Base-by-base conservation (phyloP, 2,888 invertebrate species). In the Microctonus hyperodae region DNA sequence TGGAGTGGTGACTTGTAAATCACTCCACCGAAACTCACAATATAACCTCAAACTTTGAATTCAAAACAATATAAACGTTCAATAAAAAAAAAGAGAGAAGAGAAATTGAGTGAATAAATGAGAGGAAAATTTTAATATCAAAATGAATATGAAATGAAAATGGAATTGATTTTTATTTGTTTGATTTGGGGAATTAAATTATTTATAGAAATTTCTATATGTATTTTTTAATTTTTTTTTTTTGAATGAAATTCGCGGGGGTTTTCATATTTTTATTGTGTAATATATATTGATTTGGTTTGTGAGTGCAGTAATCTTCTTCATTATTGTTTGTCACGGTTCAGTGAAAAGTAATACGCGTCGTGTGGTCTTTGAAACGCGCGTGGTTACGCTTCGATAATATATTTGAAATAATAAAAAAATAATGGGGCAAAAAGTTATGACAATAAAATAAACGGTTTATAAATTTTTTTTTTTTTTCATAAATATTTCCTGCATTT, bases 1-100 rank as follows among this genome's bases (percentile, higher is more conserved):
- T 79, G 79, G 80, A 81, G 78, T 81, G 71, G 64, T 57, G 80
- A 82, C 78, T 81, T 81, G 79, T 81, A 82, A 82, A 81, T 82
- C 82, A 81, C 77, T 81, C 80, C 80, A 79, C 74, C 76, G 75
- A 81, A 79, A 80, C 79, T 79, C 79, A 79, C 40, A 48, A 74
- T 79, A 75, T 23, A 53, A 25, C 65, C 69, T 66, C 69, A 65
- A 73, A 61, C 67, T 62, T 62, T 48, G 56, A 51, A 65, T 65
- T 28, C 59, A n/a, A n/a, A n/a, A n/a, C n/a, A n/a, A n/a, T n/a
- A n/a, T n/a, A n/a, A n/a, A n/a, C n/a, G n/a, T n/a, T n/a, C n/a
- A 20, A 44, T 16, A 44, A 9, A 6, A 44, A n/a, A 44, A 44
- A 20, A 44, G 16, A 44, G 16, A 44, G 1, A 44, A 5, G 9